Conservation (phyloP, 2,888 invertebrate genomes). For the Lasius fuliginosus region DNA sequence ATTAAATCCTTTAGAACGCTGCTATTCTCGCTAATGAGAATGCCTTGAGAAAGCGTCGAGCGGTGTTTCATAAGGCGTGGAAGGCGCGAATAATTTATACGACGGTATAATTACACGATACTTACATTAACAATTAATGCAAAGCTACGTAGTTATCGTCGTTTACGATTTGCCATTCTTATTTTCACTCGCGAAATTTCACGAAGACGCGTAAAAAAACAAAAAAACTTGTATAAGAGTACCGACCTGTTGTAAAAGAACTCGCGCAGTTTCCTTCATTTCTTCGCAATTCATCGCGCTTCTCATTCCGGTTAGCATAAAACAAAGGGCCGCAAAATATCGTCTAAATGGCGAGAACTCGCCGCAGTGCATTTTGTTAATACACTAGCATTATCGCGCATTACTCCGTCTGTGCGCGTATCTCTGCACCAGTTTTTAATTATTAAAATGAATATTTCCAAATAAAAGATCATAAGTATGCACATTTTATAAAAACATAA, state of each 20-base stretch:
- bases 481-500: neutral
- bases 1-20: conserved; percentile 58
- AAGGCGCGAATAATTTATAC: conserved; percentile 41
- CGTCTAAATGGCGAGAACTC: conserved; percentile 29
- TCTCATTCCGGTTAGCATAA: conserved; percentile 11
- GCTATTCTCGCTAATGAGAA: conserved; percentile 56
- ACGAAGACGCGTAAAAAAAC: neutral
- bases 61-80: conserved; percentile 40
- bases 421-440: conserved; percentile 16
- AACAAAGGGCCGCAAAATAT: conserved; percentile 46
- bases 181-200: neutral
- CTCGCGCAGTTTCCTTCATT: neutral
- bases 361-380: conserved; percentile 46
- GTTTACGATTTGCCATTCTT: conserved; percentile 5
- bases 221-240: neutral
- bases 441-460: conserved; percentile 8
- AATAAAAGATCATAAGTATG: neutral
- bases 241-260: neutral
- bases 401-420: conserved; percentile 22
- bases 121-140: conserved; percentile 43
- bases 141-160: neutral
- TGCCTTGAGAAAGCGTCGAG: conserved; percentile 43
- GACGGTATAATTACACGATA: conserved; percentile 36
- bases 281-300: neutral
- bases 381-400: conserved; percentile 43